A percentile compares a stretch with the other conserved stretches of the same genome.
Evolutionary conservation across 2,888 invertebrate genomes (phyloP).

Genomic region (Plebejus argus): DNA sequence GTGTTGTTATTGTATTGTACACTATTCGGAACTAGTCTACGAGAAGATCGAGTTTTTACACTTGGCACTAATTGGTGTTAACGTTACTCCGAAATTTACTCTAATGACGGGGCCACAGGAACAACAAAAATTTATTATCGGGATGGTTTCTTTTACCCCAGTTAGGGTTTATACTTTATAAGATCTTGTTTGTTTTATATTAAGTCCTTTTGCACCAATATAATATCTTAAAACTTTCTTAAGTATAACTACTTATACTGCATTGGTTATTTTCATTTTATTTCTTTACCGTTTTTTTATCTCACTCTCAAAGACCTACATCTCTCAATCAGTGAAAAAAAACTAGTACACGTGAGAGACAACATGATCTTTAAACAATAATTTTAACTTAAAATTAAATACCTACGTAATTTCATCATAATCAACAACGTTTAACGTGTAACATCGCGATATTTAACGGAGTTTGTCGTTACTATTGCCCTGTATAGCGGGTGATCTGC

Average conservation of each 20-base stretch:
- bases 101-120: neutral
- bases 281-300: no score
- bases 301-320: no score
- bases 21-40: neutral
- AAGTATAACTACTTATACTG: no score
- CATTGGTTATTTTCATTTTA: no score
- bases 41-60: slow-evolving; percentile 15
- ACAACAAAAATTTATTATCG: neutral
- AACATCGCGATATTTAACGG: neutral
- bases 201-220: no score
- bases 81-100: slow-evolving; percentile 40
- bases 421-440: neutral
- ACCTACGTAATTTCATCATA: neutral
- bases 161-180: no score
- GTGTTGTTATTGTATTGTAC: neutral
- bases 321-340: no score
- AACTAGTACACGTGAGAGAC: no score
- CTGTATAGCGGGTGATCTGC: neutral
- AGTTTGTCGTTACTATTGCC: neutral
- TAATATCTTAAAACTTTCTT: no score
- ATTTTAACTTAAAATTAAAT: no score
- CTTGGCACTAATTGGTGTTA: slow-evolving; percentile 69
- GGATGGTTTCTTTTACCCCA: neutral
- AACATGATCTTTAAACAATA: no score
- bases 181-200: no score